Evolutionary conservation across 1,140 invertebrate genomes (phyloP), one percentile per base, ranked within the genome.

Genomic region (Diploscapter pachys): DNA sequence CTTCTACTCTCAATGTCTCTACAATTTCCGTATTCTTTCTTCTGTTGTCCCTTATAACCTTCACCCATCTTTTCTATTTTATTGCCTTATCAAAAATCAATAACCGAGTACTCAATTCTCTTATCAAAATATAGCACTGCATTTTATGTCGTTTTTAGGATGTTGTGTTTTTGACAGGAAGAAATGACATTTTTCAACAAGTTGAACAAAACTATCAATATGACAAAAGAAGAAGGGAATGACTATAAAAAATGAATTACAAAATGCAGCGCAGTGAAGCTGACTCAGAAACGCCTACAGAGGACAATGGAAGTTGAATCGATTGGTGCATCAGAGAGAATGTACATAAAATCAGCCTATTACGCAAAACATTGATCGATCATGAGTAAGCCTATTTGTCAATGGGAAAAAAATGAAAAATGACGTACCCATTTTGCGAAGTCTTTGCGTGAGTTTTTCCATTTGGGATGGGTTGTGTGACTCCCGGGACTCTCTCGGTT

Each of bases 371-470:
- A 31, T 59, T 59, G 9, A 31, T 59, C 9, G 57, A 11, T 59
- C 57, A 59, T 11, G 31, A 59, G 9, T 59, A 59, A 59, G 9
- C 31, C 57, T 11, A 59, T 59, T 59, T 59, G 57, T 59, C 9
- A 11, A 59, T 31, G 9, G 9, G 9, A 11, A 11, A 59, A 9
- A 11, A 59, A 59, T 59, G 31, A 59, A 59, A 59, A 59, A 31
- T 31, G 9, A 59, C 66, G 53, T 68, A 68, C 66, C 66, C 48
- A 68, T 8, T n/a, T 54, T 68, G 11, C 51, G 6, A 6, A 68
- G 66, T 54, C 66, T 54, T 11, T 68, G 66, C 5, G 66, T 68
- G 5, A 68, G 66, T 68, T 52, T 68, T 48, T 68, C 66, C 66
- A 68, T n/a, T 55, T 68, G 66, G 5, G 66, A 52, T 31, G 31